Evolutionary conservation across 2,113 vertebrate species (phyloP).

Genomic region (Loxodonta africana): DNA sequence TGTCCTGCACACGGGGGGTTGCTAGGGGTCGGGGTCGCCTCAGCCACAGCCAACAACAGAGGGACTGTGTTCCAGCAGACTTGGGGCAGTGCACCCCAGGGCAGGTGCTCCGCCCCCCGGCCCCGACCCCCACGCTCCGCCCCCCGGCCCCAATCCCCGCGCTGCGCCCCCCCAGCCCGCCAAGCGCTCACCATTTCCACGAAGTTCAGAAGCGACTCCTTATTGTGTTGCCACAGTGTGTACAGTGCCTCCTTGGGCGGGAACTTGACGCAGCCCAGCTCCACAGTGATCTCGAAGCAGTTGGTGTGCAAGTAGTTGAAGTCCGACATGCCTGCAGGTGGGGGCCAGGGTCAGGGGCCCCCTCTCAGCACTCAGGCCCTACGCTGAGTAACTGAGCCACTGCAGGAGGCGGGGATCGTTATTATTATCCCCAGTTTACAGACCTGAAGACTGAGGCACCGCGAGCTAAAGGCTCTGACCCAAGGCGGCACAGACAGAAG

Average conservation of each 20-base stretch:
- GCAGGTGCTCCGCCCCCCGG: too few species aligned
- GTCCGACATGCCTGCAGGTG: conserved; percentile 94
- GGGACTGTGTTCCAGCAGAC: too few species aligned
- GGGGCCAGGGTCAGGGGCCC: not conserved
- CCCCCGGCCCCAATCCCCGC: not conserved
- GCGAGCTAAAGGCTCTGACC: not conserved
- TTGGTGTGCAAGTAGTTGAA: conserved; percentile 99
- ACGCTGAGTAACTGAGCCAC: fast-evolving
- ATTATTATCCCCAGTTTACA: not conserved
- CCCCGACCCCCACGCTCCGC: not conserved
- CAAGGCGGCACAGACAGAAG: not conserved
- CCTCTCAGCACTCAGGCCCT: not conserved
- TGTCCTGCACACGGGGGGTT: too few species aligned
- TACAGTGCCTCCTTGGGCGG: conserved; percentile 95
- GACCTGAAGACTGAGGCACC: not conserved
- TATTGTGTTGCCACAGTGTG: conserved; percentile 95
- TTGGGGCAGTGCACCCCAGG: too few species aligned
- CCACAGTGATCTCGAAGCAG: conserved; percentile 97
- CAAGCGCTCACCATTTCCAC: conserved; percentile 92
- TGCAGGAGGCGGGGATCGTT: fast-evolving
- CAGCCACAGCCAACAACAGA: too few species aligned
- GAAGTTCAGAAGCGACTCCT: conserved; percentile 94
- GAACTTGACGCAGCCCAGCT: conserved; percentile 98
- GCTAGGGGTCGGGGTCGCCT: too few species aligned
- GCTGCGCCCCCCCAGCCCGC: fast-evolving